Conservation (phyloP, 2,113 vertebrate species). For the Orcinus orca region DNA sequence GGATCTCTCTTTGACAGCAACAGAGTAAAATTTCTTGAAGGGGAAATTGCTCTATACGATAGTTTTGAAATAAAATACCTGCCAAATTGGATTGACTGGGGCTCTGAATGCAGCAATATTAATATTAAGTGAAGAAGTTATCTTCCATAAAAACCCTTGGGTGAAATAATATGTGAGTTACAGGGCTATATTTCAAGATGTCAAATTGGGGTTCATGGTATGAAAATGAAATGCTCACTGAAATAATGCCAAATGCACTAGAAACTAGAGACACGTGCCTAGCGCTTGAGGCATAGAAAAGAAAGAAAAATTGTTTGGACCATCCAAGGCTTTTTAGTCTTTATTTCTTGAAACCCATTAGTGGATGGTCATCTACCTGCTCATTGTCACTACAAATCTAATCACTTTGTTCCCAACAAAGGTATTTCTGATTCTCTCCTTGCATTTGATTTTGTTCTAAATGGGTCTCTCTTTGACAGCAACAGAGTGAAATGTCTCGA, state of each 20-base stretch:
- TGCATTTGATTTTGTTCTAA: neutral
- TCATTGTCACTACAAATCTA: neutral
- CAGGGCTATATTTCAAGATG: neutral
- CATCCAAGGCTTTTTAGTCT: neutral
- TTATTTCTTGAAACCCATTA: neutral
- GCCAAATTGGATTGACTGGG: constrained; percentile 33
- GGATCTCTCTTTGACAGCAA: constrained; percentile 43
- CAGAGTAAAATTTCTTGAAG: constrained; percentile 59
- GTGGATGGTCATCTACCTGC: neutral
- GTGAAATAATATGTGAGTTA: constrained; percentile 21
- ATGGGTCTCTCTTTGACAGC: neutral
- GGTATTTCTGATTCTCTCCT: neutral
- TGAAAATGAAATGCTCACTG: constrained; percentile 15
- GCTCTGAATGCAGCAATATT: constrained; percentile 16
- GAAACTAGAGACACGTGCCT: neutral
- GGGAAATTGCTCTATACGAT: constrained; percentile 53
- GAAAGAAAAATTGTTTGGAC: neutral
- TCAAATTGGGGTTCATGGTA: neutral
- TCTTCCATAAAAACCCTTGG: constrained; percentile 21
- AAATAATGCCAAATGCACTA: neutral
- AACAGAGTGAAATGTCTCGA: neutral
- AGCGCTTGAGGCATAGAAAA: neutral
- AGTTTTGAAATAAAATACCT: constrained; percentile 58
- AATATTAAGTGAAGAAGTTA: constrained; percentile 42
- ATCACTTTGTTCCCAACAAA: neutral